phyloP scores from a whole-genome alignment of 2,888 invertebrate genomes.

The Cactoblastis cactorum region DNA sequence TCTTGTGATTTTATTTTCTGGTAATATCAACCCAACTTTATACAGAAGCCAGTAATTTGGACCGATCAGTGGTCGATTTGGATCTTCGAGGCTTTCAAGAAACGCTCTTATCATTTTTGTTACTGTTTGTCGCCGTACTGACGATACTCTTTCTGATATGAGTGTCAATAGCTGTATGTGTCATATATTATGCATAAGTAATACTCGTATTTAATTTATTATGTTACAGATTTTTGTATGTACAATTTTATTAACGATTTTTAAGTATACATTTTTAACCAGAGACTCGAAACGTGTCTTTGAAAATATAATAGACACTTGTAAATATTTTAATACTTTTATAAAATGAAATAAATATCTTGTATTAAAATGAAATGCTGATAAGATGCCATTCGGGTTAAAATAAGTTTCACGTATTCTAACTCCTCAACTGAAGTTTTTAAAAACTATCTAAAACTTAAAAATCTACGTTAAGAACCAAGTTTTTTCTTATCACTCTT shows the following conservation, averaged over 20 bases:
- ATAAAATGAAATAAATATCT: no score
- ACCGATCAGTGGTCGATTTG: conserved; percentile 45
- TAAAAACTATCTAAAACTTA: no score
- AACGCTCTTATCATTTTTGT: conserved; percentile 39
- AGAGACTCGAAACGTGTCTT: background rate
- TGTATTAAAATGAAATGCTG: no score
- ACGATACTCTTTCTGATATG: no score
- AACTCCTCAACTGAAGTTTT: no score
- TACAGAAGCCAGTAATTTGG: conserved; percentile 59
- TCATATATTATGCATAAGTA: background rate
- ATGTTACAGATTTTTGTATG: background rate
- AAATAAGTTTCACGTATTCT: no score
- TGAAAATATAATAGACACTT: background rate
- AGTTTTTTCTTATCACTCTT: no score
- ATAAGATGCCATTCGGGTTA: no score
- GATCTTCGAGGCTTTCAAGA: conserved; percentile 43
- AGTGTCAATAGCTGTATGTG: no score
- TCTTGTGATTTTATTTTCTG: conserved; percentile 36
- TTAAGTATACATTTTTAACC: background rate
- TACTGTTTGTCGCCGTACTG: no score
- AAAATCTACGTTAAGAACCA: no score
- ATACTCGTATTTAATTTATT: background rate
- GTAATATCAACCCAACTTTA: conserved; percentile 47
- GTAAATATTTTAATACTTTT: no score
- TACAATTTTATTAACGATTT: background rate